A percentile compares a stretch with the other conserved stretches of the same genome.
These are phyloP conservation scores for Rhyacophila evoluta DNA, from an alignment of 2,888 invertebrate genomes.

Conservation along the genomic window DNA sequence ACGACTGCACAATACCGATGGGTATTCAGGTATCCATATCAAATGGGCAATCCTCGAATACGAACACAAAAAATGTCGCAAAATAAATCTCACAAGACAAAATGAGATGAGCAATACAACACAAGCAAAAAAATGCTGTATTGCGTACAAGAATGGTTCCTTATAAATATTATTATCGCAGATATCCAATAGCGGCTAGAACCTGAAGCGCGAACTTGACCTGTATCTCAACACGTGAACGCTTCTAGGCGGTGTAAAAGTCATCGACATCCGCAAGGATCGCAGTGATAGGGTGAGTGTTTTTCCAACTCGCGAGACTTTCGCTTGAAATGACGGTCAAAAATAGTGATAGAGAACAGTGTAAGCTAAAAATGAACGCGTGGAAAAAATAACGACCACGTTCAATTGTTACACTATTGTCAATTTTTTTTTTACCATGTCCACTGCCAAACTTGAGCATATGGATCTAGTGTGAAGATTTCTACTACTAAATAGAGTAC, in stretches of 20 bases:
- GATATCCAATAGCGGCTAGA: neutral
- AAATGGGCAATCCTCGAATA: neutral
- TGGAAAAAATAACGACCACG: no score
- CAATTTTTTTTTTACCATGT: no score
- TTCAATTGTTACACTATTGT: no score
- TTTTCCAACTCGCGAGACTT: neutral
- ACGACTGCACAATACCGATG: no score
- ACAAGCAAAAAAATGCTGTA: neutral
- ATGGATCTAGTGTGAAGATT: no score
- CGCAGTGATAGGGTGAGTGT: neutral
- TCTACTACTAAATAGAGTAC: no score
- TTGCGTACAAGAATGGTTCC: neutral
- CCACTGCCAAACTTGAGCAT: no score
- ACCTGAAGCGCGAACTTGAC: neutral
- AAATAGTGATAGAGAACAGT: neutral
- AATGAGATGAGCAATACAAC: neutral
- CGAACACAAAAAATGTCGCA: neutral
- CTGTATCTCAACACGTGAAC: neutral
- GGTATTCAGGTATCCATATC: neutral
- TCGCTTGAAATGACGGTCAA: neutral
- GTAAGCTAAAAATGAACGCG: no score
- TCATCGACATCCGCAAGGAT: neutral
- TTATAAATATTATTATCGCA: neutral
- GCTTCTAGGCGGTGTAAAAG: constrained; percentile 1
- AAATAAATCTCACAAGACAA: neutral